phyloP scores from a whole-genome alignment of 1,140 invertebrate genomes.

The Apis cerana region DNA sequence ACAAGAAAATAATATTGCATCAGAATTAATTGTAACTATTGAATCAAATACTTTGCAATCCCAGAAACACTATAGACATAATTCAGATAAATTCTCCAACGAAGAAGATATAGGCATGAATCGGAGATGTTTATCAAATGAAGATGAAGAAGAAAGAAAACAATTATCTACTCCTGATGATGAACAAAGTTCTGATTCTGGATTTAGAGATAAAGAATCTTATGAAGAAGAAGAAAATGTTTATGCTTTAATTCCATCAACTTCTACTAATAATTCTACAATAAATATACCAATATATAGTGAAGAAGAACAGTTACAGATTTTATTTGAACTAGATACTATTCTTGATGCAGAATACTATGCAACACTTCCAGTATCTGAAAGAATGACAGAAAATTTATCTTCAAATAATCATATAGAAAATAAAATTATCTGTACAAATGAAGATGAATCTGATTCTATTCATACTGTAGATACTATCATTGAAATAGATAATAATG shows the following conservation, averaged over 20 bases:
- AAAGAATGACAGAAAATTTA: conserved; percentile 39
- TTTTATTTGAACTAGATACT: conserved; percentile 75
- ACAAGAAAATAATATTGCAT: neutral
- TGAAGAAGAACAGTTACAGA: conserved; percentile 76
- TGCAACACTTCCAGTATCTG: conserved; percentile 67
- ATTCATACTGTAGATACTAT: conserved; percentile 24
- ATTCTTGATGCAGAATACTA: conserved; percentile 78
- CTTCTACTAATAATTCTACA: conserved; percentile 38
- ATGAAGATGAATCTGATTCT: conserved; percentile 31
- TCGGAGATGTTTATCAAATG: conserved; percentile 58
- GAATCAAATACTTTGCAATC: conserved; percentile 68
- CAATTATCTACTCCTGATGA: conserved; percentile 81
- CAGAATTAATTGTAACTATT: conserved; percentile 49
- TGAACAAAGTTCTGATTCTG: conserved; percentile 82
- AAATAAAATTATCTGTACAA: neutral
- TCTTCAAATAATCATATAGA: conserved; percentile 12
- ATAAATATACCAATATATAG: conserved; percentile 37
- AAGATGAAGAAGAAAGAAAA: conserved; percentile 80
- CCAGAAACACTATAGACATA: conserved; percentile 63
- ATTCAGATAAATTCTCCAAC: conserved; percentile 69
- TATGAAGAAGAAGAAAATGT: conserved; percentile 81
- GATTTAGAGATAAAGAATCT: conserved; percentile 82
- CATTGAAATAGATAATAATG: conserved; percentile 12
- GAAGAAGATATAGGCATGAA: conserved; percentile 66
- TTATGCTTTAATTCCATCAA: conserved; percentile 39